Conservation (phyloP, 2,797 vertebrate genomes). For the Tiaroga cobitis region DNA sequence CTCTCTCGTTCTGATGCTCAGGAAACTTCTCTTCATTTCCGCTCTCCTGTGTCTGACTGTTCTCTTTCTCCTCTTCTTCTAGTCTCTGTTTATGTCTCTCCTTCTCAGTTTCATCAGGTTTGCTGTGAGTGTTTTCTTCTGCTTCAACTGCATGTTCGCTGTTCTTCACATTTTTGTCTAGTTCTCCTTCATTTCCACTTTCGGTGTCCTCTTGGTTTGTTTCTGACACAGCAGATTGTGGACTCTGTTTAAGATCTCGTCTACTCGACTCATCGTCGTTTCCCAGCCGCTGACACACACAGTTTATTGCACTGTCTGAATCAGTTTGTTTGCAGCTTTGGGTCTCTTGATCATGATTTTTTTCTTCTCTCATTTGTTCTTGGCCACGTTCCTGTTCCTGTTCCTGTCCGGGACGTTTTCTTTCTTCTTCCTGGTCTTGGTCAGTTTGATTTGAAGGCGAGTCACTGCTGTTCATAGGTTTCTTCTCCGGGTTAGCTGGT, state of each 20-base stretch:
- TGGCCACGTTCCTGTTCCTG: too few species aligned
- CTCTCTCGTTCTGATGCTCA: not conserved
- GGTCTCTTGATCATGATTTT: not conserved
- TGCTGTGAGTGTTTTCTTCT: not conserved
- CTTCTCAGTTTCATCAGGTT: not conserved
- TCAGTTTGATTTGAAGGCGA: not conserved
- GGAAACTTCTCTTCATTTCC: too few species aligned
- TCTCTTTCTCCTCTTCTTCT: not conserved
- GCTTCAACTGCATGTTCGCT: not conserved
- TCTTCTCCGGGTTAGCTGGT: not conserved
- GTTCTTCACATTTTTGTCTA: not conserved
- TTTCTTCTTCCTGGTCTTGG: not conserved
- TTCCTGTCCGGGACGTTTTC: too few species aligned
- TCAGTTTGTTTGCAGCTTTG: not conserved
- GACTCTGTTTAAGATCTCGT: not conserved
- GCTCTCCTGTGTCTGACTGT: not conserved
- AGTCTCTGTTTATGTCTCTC: not conserved
- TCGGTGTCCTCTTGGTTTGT: not conserved
- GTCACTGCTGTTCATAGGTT: not conserved
- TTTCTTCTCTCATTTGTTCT: not conserved
- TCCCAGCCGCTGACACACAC: not conserved
- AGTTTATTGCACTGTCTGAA: not conserved
- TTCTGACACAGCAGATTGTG: not conserved
- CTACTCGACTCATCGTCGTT: too few species aligned
- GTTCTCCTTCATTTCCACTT: not conserved